These are phyloP conservation scores for Gadopsis bispinosus DNA, from an alignment of 2,797 vertebrate genomes.

Conservation along the genomic window DNA sequence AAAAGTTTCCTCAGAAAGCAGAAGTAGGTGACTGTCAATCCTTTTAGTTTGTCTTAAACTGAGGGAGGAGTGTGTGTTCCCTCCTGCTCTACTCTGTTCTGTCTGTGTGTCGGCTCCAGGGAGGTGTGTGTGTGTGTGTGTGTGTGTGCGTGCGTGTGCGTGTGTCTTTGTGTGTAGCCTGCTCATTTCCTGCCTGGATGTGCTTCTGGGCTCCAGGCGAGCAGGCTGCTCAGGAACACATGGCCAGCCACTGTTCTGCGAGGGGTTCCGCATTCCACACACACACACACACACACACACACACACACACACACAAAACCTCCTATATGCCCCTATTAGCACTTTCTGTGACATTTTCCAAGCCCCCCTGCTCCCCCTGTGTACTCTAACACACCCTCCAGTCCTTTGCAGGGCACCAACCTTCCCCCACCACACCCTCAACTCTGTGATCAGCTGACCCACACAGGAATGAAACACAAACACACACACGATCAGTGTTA, in stretches of 20 bases:
- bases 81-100: slow-evolving; percentile 53
- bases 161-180: slow-evolving; percentile 36
- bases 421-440: slow-evolving; percentile 34
- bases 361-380: slow-evolving; percentile 43
- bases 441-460: slow-evolving; percentile 61
- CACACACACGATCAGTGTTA: neutral
- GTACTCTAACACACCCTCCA: slow-evolving; percentile 38
- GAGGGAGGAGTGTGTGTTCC: slow-evolving; percentile 63
- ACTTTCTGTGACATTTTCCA: slow-evolving; percentile 61
- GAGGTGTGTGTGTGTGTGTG: slow-evolving; percentile 45
- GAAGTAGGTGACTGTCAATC: slow-evolving; percentile 52
- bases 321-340: slow-evolving; percentile 31
- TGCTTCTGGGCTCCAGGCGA: slow-evolving; percentile 68
- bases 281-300: slow-evolving; percentile 24
- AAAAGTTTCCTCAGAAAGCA: slow-evolving; percentile 52
- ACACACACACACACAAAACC: slow-evolving; percentile 23
- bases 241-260: slow-evolving; percentile 73
- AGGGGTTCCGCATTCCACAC: slow-evolving; percentile 77
- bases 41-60: slow-evolving; percentile 55
- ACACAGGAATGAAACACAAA: slow-evolving; percentile 44
- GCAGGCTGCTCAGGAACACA: slow-evolving; percentile 75
- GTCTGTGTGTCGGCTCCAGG: slow-evolving; percentile 64
- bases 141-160: slow-evolving; percentile 46
- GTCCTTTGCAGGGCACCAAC: slow-evolving; percentile 34
- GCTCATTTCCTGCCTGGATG: slow-evolving; percentile 81